Base-by-base conservation (phyloP, 2,797 vertebrate genomes). In the Gallinago solitaria region DNA sequence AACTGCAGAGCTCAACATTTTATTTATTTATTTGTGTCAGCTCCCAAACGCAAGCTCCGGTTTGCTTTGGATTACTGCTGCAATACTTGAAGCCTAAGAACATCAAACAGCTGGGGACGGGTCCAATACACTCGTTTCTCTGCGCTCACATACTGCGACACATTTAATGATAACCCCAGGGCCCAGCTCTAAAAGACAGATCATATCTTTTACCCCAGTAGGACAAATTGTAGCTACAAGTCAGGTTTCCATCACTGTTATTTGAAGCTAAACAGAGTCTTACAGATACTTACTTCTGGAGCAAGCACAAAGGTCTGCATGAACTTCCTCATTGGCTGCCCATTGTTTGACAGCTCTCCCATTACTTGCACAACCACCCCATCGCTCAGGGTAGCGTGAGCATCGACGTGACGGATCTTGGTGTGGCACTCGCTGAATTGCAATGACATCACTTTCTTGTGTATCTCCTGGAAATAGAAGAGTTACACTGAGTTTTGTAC, bases 271-370 rank as follows among this genome's bases (percentile, higher is more conserved):
- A 61, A 32, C 45, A 45, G 17, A 2, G 4, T 13, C 20, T 43
- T 14, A 9, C 27, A 17, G 0, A 30, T 28, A 97, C 98, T 97
- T 93, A 99, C 99, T 97, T 99, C 99, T 67, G 99, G 99, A 96
- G 99, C 99, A 59, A 99, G 98, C 57, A 99, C 99, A 97, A 99
- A 99, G 0, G 99, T 99, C 95, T 99, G 99, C 99, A 99, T 99
- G 96, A 99, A 99, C 95, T 99, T 99, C 97, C 99, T 98, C 99
- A 99, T 99, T 3, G 99, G 99, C 19, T 99, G 99, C 37, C 99
- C 99, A 5, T 98, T 99, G 96, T 99, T 99, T 11, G 99, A 99
- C 70, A 99, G 98, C 97, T 99, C 99, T 13, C 99, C 99, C 82
- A 99, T 99, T 15, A 99, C 99, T 82, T 99, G 99, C 83, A 99